These are phyloP conservation scores for Apotomis betuletana DNA, from an alignment of 2,888 invertebrate species.

Conservation along the genomic window DNA sequence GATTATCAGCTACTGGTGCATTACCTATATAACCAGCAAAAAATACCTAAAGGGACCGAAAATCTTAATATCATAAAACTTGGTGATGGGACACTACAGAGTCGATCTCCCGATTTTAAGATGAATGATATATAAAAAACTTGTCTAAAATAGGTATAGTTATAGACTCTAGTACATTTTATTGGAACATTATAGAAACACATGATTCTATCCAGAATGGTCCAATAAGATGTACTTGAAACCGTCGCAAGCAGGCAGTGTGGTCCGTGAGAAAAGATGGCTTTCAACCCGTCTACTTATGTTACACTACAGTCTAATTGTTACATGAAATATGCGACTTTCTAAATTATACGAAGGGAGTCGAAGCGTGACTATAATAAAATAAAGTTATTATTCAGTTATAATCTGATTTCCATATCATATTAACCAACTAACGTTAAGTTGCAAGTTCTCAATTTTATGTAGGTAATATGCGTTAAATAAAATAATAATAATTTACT, in stretches of 20 bases:
- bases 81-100: too few species aligned
- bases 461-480: neutral
- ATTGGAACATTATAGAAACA: too few species aligned
- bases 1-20: too few species aligned
- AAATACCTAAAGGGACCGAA: too few species aligned
- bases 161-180: too few species aligned
- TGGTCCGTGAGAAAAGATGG: constrained; percentile 45
- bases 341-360: constrained; percentile 40
- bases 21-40: too few species aligned
- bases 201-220: too few species aligned
- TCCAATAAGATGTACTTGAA: neutral
- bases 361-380: constrained; percentile 33
- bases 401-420: constrained; percentile 8
- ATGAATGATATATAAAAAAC: too few species aligned
- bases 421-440: constrained; percentile 3
- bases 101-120: too few species aligned
- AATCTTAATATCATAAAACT: too few species aligned
- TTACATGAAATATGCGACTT: constrained; percentile 42
- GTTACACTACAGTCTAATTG: constrained; percentile 45
- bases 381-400: constrained; percentile 16
- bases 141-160: too few species aligned
- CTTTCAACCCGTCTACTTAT: constrained; percentile 49
- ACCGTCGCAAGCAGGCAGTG: neutral
- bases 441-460: neutral
- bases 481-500: too few species aligned